Evolutionary conservation across 2,888 invertebrate species (phyloP), one percentile per base, ranked within the genome.

Genomic region (Branchellion lobata): DNA sequence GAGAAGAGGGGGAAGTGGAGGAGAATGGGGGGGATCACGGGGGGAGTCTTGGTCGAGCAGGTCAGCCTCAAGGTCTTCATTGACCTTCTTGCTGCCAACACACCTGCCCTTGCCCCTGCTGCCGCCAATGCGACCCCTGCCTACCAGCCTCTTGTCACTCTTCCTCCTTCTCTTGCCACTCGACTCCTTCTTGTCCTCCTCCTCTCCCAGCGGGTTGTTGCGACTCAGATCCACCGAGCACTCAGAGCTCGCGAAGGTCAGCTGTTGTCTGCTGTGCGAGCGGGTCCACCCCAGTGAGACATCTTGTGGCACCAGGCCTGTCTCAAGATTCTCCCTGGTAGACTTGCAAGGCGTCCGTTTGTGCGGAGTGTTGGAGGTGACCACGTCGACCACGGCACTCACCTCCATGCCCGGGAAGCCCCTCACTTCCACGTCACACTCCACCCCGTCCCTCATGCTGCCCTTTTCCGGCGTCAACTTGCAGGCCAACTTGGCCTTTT

Each of bases 21-120:
- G 8, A 14, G 8, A 18, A 14, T 47, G 47, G 47, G 18, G 8
- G 47, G 47, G 11, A 18, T 47, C 47, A 47, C 47, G 18, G 47
- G 18, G 18, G 47, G 18, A 47, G 8, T 8, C 47, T 47, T 47
- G 47, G 18, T 47, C n/a, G n/a, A n/a, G n/a, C n/a, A n/a, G n/a
- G n/a, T n/a, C n/a, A n/a, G n/a, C n/a, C n/a, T n/a, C n/a, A n/a
- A n/a, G n/a, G n/a, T n/a, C n/a, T n/a, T n/a, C n/a, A n/a, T n/a
- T n/a, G n/a, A n/a, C n/a, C n/a, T n/a, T n/a, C n/a, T n/a, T n/a
- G n/a, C n/a, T n/a, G n/a, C n/a, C n/a, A n/a, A n/a, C n/a, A n/a
- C n/a, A n/a, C n/a, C 85, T 97, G 97, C 57, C 96, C 89, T 87
- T 98, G 97, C 80, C 98, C 88, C 61, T 98, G 89, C 87, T 97